These are phyloP conservation scores for Drosophila prostipennis DNA, from an alignment of 2,888 invertebrate genomes.

Conservation along the genomic window DNA sequence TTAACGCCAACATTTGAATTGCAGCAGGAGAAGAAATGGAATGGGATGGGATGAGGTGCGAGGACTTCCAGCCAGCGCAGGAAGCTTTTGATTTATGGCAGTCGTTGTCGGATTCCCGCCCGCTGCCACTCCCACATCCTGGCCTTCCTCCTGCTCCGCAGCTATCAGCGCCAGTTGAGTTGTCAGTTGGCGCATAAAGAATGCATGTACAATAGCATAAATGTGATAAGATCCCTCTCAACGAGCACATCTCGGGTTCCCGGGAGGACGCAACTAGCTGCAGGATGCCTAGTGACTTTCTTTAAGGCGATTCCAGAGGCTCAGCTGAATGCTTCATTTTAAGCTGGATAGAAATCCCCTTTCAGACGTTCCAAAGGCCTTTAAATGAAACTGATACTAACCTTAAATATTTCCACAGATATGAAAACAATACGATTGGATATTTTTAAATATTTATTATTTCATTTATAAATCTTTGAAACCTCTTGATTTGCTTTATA, in stretches of 20 bases:
- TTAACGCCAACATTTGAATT: constrained; percentile 81
- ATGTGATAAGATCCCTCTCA: constrained; percentile 63
- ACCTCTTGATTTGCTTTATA: constrained; percentile 30
- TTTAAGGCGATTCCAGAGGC: constrained; percentile 13
- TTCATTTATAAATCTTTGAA: constrained; percentile 53
- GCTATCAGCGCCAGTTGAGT: constrained; percentile 67
- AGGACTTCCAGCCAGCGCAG: constrained; percentile 51
- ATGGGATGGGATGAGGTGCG: not conserved
- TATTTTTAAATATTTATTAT: not conserved
- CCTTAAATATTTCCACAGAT: not conserved
- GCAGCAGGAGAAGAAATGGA: constrained; percentile 32
- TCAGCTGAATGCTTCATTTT: not conserved
- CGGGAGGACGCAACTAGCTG: constrained; percentile 24
- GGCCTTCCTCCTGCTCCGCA: constrained; percentile 19
- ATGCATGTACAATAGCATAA: constrained; percentile 72
- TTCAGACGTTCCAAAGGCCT: not conserved
- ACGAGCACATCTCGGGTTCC: constrained; percentile 28
- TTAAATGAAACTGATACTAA: too few relatives aligned
- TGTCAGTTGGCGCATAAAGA: constrained; percentile 70
- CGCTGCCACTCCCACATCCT: constrained; percentile 21
- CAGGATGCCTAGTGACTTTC: constrained; percentile 5
- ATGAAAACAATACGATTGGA: not conserved
- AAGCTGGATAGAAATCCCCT: not conserved
- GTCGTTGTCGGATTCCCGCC: constrained; percentile 34
- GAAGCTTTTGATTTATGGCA: constrained; percentile 77